These are phyloP conservation scores for Drosophila setifemur DNA, from an alignment of 1,140 invertebrate species.

Conservation along the genomic window DNA sequence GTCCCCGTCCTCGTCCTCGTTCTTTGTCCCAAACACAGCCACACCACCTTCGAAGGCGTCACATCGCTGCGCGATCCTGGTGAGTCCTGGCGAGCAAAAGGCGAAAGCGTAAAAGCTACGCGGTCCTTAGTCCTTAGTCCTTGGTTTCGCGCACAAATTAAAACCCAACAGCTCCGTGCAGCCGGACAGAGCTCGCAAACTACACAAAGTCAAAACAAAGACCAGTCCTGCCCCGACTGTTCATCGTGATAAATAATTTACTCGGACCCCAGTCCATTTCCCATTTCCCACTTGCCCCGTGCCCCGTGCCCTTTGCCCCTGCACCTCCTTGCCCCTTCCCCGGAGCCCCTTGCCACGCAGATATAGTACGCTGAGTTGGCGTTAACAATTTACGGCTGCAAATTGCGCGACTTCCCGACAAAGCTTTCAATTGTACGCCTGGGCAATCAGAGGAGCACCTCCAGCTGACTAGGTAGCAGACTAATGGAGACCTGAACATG, in stretches of 20 bases:
- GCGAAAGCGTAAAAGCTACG: too few relatives aligned
- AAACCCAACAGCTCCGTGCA: conserved; percentile 23
- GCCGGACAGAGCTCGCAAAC: conserved; percentile 9
- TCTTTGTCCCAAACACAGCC: too few relatives aligned
- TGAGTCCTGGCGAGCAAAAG: too few relatives aligned
- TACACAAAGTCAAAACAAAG: conserved; percentile 45
- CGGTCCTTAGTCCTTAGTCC: neutral
- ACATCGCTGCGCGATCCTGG: too few relatives aligned
- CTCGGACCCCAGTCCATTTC: conserved; percentile 44
- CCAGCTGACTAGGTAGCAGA: too few relatives aligned
- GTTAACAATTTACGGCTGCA: conserved; percentile 46
- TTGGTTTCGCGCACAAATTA: conserved; percentile 34
- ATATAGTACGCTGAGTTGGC: conserved; percentile 30
- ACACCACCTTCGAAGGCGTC: neutral
- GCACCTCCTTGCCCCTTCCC: neutral
- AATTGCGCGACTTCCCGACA: conserved; percentile 10
- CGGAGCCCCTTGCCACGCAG: conserved; percentile 12
- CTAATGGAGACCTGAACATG: too few relatives aligned
- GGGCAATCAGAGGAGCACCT: too few relatives aligned
- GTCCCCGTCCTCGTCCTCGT: too few relatives aligned
- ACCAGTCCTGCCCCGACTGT: conserved; percentile 15
- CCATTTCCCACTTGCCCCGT: too few relatives aligned
- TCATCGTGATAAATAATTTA: conserved; percentile 63
- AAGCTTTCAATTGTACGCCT: neutral
- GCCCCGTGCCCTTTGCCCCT: too few relatives aligned